Evolutionary conservation across 1,140 invertebrate genomes (phyloP), one percentile per base, ranked within the genome.

Genomic region (Cydia pomonella): DNA sequence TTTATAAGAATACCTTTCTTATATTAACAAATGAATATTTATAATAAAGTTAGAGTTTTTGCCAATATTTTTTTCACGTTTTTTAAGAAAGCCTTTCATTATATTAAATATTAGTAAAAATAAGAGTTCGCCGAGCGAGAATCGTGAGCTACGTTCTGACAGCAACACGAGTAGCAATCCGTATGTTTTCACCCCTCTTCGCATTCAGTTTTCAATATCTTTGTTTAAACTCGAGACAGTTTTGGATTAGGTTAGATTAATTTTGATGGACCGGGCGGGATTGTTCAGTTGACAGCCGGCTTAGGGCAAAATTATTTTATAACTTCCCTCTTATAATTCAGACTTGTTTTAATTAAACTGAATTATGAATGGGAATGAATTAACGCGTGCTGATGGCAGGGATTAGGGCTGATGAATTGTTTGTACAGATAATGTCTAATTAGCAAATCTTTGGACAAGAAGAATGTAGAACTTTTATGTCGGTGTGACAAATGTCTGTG

Each of bases 191-290:
- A 47, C 73, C 76, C 66, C 73, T 78, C 79, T 89, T 86, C 83
- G 85, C 85, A 87, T 86, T 85, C 80, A 84, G 85, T 89, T 89
- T 85, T 83, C 83, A 88, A 88, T 89, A 88, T 92, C 88, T 87
- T 88, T 91, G 89, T 91, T 89, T 86, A 88, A 91, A 91, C 85
- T 91, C 82, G 84, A 90, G 87, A 87, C 86, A 83, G 83, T 78
- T 47, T 72, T 50, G 88, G 84, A 88, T 90, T 87, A 88, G 84
- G 89, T 86, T 91, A 91, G 85, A 92, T 92, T 92, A 92, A 92
- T 92, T 91, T 88, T 91, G 91, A 92, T 91, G 88, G 88, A 92
- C 89, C 90, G 85, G 79, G 86, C 77, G 81, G 83, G 88, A 91
- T 91, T 91, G 87, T 89, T 90, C 82, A 84, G 85, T 83, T 88